Conservation (phyloP, 2,113 vertebrate species). For the Sinocyclocheilus rhinocerous region DNA sequence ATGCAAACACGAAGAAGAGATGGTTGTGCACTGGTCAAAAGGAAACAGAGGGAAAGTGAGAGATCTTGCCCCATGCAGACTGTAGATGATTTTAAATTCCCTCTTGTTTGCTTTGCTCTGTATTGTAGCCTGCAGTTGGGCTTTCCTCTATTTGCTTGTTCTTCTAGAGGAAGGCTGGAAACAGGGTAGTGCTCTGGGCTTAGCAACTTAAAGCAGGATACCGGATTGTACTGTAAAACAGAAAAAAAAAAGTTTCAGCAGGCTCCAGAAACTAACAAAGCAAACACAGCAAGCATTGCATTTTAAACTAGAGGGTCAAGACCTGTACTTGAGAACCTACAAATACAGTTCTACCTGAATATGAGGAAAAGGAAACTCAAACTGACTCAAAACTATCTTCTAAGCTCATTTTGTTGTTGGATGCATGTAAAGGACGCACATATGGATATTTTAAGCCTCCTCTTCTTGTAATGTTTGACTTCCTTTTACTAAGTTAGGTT, state of each 20-base stretch:
- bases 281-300: not conserved
- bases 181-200: conserved; percentile 1
- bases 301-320: not conserved
- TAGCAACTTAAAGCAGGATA: not conserved
- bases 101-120: conserved; percentile 22
- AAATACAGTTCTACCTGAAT: not conserved
- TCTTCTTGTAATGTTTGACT: not conserved
- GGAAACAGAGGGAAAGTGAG: no score
- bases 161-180: not conserved
- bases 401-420: not conserved
- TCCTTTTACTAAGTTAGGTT: not conserved
- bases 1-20: not conserved
- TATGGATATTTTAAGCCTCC: not conserved
- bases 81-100: not conserved
- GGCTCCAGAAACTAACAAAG: not conserved
- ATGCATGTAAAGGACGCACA: not conserved
- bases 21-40: conserved; percentile 7
- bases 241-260: not conserved
- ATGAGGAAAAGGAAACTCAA: not conserved
- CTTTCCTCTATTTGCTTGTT: conserved; percentile 2
- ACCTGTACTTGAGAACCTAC: conserved; percentile 1
- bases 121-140: not conserved
- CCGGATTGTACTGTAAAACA: not conserved
- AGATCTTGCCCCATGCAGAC: not conserved
- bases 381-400: not conserved